Percentiles rank a stretch among this genome's conserved stretches.
These are phyloP conservation scores for Monopis laevigella DNA, from an alignment of 2,888 invertebrate species.

Conservation along the genomic window DNA sequence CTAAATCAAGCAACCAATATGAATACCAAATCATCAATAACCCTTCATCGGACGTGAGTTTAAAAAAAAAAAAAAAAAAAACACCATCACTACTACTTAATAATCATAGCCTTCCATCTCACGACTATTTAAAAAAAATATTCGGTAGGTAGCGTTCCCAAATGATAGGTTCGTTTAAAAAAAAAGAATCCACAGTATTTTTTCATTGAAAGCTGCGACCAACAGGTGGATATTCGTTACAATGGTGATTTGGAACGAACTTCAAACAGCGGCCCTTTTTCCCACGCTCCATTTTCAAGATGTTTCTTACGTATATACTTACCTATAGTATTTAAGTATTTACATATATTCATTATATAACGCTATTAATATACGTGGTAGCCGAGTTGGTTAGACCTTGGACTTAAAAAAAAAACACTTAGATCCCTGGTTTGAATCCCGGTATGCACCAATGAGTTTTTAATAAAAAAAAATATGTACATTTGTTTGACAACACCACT, in stretches of 20 bases:
- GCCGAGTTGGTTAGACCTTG: no score
- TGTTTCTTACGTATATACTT: constrained; percentile 7
- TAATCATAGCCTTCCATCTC: constrained; percentile 60
- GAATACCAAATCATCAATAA: constrained; percentile 27
- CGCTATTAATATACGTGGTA: no score
- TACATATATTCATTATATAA: no score
- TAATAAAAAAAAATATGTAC: no score
- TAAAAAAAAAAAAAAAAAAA: constrained; percentile 47
- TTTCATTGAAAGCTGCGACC: constrained; percentile 62
- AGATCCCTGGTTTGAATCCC: no score
- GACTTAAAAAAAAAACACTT: no score
- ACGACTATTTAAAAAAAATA: constrained; percentile 58
- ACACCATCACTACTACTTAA: constrained; percentile 64
- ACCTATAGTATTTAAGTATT: no score
- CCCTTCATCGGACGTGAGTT: constrained; percentile 49
- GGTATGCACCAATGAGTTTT: no score
- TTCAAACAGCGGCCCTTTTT: constrained; percentile 60
- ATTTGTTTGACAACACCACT: no score
- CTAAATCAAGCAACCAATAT: constrained; percentile 3
- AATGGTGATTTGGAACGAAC: constrained; percentile 58
- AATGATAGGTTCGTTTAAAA: constrained; percentile 6
- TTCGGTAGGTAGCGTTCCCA: neutral
- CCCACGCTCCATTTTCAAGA: constrained; percentile 36
- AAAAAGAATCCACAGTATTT: constrained; percentile 52
- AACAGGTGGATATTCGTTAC: constrained; percentile 65